phyloP scores from a whole-genome alignment of 2,797 vertebrate species.

The Arnoldichthys spilopterus region DNA sequence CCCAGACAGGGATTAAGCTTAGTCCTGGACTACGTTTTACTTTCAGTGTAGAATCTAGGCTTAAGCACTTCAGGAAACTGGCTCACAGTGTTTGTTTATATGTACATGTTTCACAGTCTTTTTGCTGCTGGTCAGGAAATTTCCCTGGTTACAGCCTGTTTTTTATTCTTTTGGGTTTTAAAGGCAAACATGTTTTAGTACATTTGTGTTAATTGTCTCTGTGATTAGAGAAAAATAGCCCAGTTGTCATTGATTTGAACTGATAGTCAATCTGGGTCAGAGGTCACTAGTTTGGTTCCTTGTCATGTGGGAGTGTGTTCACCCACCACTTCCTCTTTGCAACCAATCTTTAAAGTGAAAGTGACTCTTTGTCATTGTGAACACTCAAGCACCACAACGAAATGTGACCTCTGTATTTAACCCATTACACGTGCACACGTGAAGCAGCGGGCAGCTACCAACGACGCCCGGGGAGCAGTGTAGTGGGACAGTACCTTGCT shows the following conservation, averaged over 20 bases:
- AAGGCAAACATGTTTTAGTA: not conserved
- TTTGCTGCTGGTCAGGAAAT: too few relatives aligned
- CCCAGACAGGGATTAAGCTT: too few relatives aligned
- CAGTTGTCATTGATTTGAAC: constrained; percentile 3
- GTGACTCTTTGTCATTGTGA: too few relatives aligned
- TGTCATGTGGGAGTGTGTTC: not conserved
- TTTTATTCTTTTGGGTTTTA: not conserved
- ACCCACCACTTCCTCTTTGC: not conserved
- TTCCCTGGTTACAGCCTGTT: too few relatives aligned
- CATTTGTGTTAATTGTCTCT: not conserved
- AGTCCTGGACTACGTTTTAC: not conserved
- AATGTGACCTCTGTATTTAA: too few relatives aligned
- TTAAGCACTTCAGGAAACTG: not conserved
- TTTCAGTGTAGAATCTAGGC: not conserved
- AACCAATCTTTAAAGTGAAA: too few relatives aligned
- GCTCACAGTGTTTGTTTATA: not conserved
- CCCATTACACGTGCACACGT: too few relatives aligned
- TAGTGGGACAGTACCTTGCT: too few relatives aligned
- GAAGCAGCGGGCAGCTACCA: too few relatives aligned
- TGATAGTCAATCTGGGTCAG: constrained; percentile 8
- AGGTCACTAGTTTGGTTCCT: constrained; percentile 15
- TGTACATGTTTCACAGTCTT: too few relatives aligned
- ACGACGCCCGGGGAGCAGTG: too few relatives aligned
- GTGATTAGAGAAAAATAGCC: not conserved
- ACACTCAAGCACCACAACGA: too few relatives aligned